Evolutionary conservation across 2,888 invertebrate species (phyloP).

Genomic region (Kuschelorhynchus macadamiae): DNA sequence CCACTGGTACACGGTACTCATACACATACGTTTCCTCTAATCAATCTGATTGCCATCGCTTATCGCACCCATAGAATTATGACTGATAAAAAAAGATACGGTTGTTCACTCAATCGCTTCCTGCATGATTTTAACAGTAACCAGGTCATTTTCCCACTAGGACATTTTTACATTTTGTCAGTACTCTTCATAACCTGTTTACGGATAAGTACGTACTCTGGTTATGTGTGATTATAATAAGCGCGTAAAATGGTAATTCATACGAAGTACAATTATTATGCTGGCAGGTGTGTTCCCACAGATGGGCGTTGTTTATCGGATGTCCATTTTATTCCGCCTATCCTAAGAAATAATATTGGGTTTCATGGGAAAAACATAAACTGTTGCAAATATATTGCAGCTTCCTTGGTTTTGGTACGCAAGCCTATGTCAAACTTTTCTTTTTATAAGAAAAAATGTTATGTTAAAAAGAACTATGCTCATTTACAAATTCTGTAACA

Average conservation of each 20-base stretch:
- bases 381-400: background rate
- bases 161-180: constrained; percentile 11
- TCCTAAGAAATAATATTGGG: too few relatives aligned
- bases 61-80: background rate
- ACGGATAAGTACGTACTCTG: constrained; percentile 4
- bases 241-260: constrained; percentile 3
- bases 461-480: too few relatives aligned
- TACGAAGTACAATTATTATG: constrained; percentile 11
- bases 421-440: too few relatives aligned
- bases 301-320: background rate
- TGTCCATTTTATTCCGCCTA: too few relatives aligned
- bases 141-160: constrained; percentile 53
- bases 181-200: constrained; percentile 4
- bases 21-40: constrained; percentile 15
- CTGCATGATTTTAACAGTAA: constrained; percentile 31
- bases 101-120: constrained; percentile 7
- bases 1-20: too few relatives aligned
- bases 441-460: too few relatives aligned
- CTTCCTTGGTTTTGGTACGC: too few relatives aligned
- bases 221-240: background rate
- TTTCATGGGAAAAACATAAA: background rate
- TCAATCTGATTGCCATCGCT: background rate
- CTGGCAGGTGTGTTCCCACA: constrained; percentile 17
- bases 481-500: too few relatives aligned
- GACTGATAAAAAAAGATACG: background rate